A percentile compares a stretch with the other conserved stretches of the same genome.
These are phyloP conservation scores for Drosophila nebulosa DNA, from an alignment of 1,140 invertebrate species.

Conservation along the genomic window DNA sequence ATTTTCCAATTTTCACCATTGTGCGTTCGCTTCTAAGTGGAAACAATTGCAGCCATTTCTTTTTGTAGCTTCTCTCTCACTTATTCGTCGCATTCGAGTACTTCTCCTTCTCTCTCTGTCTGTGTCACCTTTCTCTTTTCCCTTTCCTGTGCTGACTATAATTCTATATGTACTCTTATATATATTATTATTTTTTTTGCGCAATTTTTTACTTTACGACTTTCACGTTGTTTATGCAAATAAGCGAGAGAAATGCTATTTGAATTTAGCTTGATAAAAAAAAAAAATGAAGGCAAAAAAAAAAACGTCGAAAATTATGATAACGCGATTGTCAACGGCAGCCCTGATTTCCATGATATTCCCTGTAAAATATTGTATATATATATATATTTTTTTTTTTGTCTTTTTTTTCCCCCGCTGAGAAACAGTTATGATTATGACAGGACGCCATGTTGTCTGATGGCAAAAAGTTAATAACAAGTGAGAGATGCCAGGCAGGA, in stretches of 20 bases:
- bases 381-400: constrained; percentile 8
- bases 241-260: constrained; percentile 68
- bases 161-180: background rate
- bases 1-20: background rate
- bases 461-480: constrained; percentile 50
- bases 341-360: constrained; percentile 52
- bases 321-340: constrained; percentile 74
- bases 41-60: constrained; percentile 44
- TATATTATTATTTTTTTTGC: constrained; percentile 46
- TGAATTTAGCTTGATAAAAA: constrained; percentile 56
- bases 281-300: background rate
- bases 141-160: constrained; percentile 32
- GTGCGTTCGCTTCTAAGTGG: constrained; percentile 23
- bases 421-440: constrained; percentile 67
- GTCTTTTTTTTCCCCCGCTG: constrained; percentile 13
- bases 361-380: constrained; percentile 5
- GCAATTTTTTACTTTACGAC: constrained; percentile 77
- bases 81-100: constrained; percentile 36
- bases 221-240: constrained; percentile 77
- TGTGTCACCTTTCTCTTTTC: constrained; percentile 31
- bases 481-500: constrained; percentile 1
- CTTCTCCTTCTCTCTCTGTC: constrained; percentile 4
- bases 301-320: constrained; percentile 50
- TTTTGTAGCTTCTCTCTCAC: constrained; percentile 24
- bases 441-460: constrained; percentile 56